phyloP scores from a whole-genome alignment of 30 jellyfish, hydroid and myxozoan genomes.

The Morbakka virulenta region DNA sequence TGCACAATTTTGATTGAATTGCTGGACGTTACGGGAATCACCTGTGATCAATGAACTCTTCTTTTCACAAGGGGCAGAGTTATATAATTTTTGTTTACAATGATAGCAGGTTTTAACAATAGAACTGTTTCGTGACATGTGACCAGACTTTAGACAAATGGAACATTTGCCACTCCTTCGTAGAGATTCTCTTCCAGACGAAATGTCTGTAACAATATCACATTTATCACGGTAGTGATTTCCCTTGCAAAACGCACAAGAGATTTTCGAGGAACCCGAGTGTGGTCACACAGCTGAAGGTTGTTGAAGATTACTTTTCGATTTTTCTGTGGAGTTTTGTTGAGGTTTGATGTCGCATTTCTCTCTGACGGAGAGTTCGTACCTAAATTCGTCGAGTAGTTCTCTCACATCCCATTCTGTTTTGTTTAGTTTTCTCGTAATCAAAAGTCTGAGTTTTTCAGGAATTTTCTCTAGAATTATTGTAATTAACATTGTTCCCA shows the following conservation, averaged over 20 bases:
- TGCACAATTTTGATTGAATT: too few species aligned
- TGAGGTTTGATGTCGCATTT: too few species aligned
- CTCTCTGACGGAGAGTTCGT: conserved; percentile 8
- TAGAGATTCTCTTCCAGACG: not conserved
- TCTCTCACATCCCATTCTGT: conserved; percentile 12
- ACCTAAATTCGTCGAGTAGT: not conserved
- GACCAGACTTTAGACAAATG: conserved; percentile 25
- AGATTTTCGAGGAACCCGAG: too few species aligned
- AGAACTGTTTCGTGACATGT: conserved; percentile 10
- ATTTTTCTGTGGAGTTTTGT: too few species aligned
- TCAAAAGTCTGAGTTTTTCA: not conserved
- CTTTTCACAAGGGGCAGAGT: too few species aligned
- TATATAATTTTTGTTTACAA: too few species aligned
- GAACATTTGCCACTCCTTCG: conserved; percentile 27
- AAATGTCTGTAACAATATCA: not conserved
- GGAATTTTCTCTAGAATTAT: conserved; percentile 7
- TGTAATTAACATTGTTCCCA: conserved; percentile 13
- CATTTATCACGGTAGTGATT: conserved; percentile 3
- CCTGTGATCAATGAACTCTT: too few species aligned
- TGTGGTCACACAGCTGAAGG: too few species aligned
- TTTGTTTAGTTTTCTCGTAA: not conserved
- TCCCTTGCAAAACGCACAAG: conserved; percentile 8
- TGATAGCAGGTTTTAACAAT: too few species aligned
- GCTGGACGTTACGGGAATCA: too few species aligned
- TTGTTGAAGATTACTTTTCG: too few species aligned